A percentile compares a stretch with the other conserved stretches of the same genome.
Evolutionary conservation across 2,113 vertebrate species (phyloP).

Genomic region (Acinonyx jubatus): DNA sequence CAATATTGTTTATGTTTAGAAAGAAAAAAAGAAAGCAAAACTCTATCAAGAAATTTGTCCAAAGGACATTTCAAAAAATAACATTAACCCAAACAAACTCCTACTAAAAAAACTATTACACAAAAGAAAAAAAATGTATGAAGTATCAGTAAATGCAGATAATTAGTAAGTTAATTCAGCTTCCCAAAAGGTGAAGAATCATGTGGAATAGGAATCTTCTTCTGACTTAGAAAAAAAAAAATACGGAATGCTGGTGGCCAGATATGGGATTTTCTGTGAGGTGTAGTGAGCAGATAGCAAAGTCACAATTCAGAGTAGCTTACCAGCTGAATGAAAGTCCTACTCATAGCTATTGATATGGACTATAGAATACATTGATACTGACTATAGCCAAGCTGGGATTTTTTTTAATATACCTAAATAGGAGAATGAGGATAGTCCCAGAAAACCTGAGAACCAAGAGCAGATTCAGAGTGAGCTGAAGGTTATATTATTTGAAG

Average conservation of each 20-base stretch:
- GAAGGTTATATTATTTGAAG: neutral
- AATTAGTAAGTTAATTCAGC: conserved; percentile 19
- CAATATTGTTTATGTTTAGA: neutral
- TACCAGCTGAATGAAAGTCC: neutral
- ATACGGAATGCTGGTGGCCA: neutral
- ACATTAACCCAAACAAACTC: neutral
- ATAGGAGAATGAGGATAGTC: neutral
- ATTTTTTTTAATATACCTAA: neutral
- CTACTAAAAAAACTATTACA: neutral
- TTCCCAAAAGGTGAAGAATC: neutral
- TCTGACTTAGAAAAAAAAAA: neutral
- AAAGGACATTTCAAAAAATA: conserved; percentile 1
- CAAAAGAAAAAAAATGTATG: neutral
- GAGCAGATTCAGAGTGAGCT: neutral
- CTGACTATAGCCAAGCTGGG: neutral
- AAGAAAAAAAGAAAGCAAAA: neutral
- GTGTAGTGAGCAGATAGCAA: neutral
- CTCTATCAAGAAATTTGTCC: neutral
- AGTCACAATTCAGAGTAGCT: neutral
- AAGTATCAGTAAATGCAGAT: neutral
- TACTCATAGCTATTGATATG: neutral
- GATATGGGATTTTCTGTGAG: neutral
- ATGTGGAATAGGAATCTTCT: neutral
- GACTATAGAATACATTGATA: neutral
- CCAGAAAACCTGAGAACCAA: neutral